Percentiles rank a stretch among this genome's conserved stretches.
These are phyloP conservation scores for Crocuta crocuta DNA, from an alignment of 2,113 vertebrate species.

Conservation along the genomic window DNA sequence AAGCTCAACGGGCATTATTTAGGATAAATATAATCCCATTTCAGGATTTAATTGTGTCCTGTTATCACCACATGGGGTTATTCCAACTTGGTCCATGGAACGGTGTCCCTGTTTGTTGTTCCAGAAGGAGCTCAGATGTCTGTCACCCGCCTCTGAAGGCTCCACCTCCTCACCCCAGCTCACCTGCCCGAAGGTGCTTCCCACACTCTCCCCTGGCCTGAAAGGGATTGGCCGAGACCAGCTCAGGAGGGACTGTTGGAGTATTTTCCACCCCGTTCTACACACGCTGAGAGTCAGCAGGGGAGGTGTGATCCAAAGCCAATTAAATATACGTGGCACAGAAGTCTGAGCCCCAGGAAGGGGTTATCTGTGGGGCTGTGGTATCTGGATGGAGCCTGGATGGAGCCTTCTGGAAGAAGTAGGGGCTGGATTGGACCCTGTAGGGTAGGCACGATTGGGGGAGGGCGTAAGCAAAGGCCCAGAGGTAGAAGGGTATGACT, in stretches of 20 bases:
- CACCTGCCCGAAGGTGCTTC: background rate
- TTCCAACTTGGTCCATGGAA: background rate
- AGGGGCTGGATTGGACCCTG: background rate
- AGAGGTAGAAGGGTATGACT: background rate
- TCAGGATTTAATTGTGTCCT: slow-evolving; percentile 12
- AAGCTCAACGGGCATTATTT: background rate
- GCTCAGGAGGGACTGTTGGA: background rate
- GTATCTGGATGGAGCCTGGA: background rate
- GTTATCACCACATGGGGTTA: background rate
- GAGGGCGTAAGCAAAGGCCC: background rate
- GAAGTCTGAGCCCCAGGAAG: background rate
- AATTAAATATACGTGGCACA: background rate
- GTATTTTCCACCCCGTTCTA: background rate
- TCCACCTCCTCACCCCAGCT: background rate
- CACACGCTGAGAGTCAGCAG: background rate
- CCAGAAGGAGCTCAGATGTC: background rate
- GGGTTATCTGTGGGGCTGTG: background rate
- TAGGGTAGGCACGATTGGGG: background rate
- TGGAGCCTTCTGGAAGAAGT: background rate
- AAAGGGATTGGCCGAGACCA: background rate
- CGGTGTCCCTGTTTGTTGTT: background rate
- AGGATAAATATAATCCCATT: slow-evolving; percentile 16
- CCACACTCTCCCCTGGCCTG: background rate
- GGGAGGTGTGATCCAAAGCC: background rate
- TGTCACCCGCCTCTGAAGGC: background rate